A percentile compares a stretch with the other conserved stretches of the same genome.
These are phyloP conservation scores for Brachypalpus laphriformis DNA, from an alignment of 2,888 invertebrate species.

Conservation along the genomic window DNA sequence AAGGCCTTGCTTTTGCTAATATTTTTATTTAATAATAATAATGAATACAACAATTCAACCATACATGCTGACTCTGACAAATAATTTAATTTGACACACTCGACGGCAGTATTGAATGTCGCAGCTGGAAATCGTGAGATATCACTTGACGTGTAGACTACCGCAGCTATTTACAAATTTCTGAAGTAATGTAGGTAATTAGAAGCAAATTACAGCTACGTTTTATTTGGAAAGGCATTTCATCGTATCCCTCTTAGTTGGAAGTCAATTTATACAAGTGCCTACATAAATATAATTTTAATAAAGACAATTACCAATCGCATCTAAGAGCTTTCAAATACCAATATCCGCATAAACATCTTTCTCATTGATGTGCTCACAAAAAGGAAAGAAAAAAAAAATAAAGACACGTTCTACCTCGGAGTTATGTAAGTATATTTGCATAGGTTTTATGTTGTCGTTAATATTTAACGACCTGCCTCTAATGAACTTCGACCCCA, in stretches of 20 bases:
- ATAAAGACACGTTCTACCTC: background rate
- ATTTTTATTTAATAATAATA: too few relatives aligned
- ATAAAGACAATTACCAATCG: background rate
- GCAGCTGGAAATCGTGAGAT: too few relatives aligned
- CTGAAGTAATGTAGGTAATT: too few relatives aligned
- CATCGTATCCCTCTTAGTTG: background rate
- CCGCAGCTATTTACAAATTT: too few relatives aligned
- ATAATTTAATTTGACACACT: too few relatives aligned
- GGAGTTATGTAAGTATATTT: background rate
- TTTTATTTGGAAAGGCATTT: background rate
- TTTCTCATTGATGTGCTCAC: background rate
- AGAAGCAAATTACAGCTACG: too few relatives aligned
- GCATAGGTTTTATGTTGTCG: conserved; percentile 7
- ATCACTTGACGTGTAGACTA: too few relatives aligned
- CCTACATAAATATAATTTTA: background rate
- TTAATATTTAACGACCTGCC: conserved; percentile 30
- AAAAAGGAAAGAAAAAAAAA: background rate
- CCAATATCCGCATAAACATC: background rate
- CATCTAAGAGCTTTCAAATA: background rate
- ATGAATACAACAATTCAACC: too few relatives aligned
- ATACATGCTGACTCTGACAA: too few relatives aligned
- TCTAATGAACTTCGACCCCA: conserved; percentile 23
- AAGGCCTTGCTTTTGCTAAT: too few relatives aligned
- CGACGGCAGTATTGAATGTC: too few relatives aligned
- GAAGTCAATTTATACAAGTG: background rate